A percentile compares a stretch with the other conserved stretches of the same genome.
phyloP scores from a whole-genome alignment of 2,113 vertebrate species.

The Hypanus sabinus region DNA sequence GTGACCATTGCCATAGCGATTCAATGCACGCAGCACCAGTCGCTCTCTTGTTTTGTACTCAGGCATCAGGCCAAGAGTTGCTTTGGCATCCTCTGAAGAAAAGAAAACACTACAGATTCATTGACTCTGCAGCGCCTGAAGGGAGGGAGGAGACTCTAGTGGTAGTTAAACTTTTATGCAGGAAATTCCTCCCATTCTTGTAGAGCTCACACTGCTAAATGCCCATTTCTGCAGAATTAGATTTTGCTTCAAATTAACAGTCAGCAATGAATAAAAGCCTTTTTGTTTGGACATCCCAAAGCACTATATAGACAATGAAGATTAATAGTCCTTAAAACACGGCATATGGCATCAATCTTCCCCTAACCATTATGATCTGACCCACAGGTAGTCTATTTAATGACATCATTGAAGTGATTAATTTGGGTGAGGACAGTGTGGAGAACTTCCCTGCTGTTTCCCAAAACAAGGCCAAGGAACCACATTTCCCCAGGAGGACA shows the following conservation, averaged over 20 bases:
- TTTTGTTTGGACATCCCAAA: neutral
- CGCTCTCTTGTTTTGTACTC: constrained; percentile 77
- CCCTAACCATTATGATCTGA: too few relatives aligned
- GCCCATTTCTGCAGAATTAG: neutral
- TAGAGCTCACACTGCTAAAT: neutral
- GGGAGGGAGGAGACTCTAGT: neutral
- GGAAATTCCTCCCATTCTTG: neutral
- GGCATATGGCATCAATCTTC: too few relatives aligned
- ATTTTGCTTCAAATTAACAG: neutral
- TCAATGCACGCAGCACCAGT: constrained; percentile 74
- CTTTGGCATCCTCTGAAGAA: constrained; percentile 75
- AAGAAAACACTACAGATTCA: constrained; percentile 41
- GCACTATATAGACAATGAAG: neutral
- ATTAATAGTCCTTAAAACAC: too few relatives aligned
- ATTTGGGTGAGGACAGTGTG: too few relatives aligned
- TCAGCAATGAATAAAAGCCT: neutral
- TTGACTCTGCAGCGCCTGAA: neutral
- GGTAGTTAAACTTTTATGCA: neutral
- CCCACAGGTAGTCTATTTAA: neutral
- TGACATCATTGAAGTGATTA: neutral
- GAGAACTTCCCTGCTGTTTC: too few relatives aligned
- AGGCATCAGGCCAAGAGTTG: constrained; percentile 72
- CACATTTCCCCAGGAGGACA: too few relatives aligned
- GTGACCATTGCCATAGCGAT: constrained; percentile 71
- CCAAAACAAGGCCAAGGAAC: too few relatives aligned